Percentiles rank a stretch among this genome's conserved stretches.
phyloP scores from a whole-genome alignment of 2,888 invertebrate genomes.

The Chromoteleia sp. region DNA sequence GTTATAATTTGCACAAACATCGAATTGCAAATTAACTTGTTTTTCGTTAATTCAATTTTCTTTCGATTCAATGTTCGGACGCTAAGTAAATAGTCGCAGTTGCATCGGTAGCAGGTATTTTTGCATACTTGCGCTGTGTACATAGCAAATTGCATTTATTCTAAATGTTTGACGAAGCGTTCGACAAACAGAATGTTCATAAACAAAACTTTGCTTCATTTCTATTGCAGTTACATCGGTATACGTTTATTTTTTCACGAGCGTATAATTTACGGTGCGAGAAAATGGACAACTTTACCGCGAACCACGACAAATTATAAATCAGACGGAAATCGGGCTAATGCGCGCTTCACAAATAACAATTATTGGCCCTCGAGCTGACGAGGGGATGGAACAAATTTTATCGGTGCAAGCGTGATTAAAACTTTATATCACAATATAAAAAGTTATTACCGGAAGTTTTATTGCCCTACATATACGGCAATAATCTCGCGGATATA shows the following conservation, averaged over 20 bases:
- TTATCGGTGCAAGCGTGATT: background rate
- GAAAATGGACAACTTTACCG: too few species aligned
- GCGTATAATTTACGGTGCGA: too few species aligned
- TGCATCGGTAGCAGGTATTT: slow-evolving; percentile 30
- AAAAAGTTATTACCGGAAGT: background rate
- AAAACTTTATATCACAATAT: slow-evolving; percentile 24
- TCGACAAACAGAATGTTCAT: slow-evolving; percentile 21
- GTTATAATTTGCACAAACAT: slow-evolving; percentile 18
- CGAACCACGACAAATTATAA: background rate
- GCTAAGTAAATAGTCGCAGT: slow-evolving; percentile 65
- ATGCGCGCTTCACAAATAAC: slow-evolving; percentile 9
- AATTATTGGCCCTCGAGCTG: slow-evolving; percentile 2
- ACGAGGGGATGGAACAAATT: slow-evolving; percentile 1
- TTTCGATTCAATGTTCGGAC: slow-evolving; percentile 71
- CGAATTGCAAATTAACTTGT: slow-evolving; percentile 41
- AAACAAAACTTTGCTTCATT: slow-evolving; percentile 30
- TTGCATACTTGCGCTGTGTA: slow-evolving; percentile 38
- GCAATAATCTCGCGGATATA: background rate
- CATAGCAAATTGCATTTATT: slow-evolving; percentile 55
- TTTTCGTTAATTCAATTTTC: slow-evolving; percentile 73
- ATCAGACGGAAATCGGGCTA: background rate
- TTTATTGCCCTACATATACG: slow-evolving; percentile 1
- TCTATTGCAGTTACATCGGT: slow-evolving; percentile 14
- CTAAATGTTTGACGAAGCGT: slow-evolving; percentile 50
- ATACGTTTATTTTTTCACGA: slow-evolving; percentile 2